These are phyloP conservation scores for Neodiprion pinetum DNA, from an alignment of 1,140 invertebrate genomes.

Conservation along the genomic window DNA sequence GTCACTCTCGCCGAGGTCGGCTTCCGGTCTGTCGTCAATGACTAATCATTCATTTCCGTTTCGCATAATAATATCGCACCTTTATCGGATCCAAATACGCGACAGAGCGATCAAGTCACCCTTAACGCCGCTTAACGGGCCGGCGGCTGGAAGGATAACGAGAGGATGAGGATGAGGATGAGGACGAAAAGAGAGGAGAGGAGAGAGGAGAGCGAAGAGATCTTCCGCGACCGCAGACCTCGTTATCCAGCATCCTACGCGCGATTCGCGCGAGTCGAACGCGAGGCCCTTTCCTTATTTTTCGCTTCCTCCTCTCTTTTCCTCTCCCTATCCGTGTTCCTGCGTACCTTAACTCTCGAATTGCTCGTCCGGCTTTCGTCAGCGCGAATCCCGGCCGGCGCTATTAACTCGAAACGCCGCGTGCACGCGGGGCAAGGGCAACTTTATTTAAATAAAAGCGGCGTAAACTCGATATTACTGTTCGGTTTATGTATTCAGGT, in stretches of 20 bases:
- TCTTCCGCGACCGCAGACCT: constrained; percentile 38
- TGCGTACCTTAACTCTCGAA: constrained; percentile 19
- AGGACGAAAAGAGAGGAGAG: too few species aligned
- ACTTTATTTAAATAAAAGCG: constrained; percentile 62
- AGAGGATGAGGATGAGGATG: not conserved
- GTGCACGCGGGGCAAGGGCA: constrained; percentile 30
- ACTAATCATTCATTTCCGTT: not conserved
- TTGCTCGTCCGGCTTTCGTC: not conserved
- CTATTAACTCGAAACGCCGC: constrained; percentile 2
- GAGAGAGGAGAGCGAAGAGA: not conserved
- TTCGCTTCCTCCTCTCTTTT: constrained; percentile 12
- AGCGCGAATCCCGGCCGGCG: not conserved
- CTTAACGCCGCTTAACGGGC: constrained; percentile 28
- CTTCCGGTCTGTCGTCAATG: too few species aligned
- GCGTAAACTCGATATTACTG: constrained; percentile 59
- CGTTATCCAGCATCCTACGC: constrained; percentile 48
- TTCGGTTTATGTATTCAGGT: constrained; percentile 60
- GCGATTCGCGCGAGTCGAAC: constrained; percentile 41
- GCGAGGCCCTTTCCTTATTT: too few species aligned
- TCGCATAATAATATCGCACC: not conserved
- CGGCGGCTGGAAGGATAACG: constrained; percentile 9
- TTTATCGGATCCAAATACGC: constrained; percentile 37
- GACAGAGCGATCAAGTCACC: constrained; percentile 45
- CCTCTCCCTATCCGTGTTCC: constrained; percentile 11
- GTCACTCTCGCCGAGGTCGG: too few species aligned